Evolutionary conservation across 2,113 vertebrate genomes (phyloP), one percentile per base, ranked within the genome.

Genomic region (Tylochromis polylepis): DNA sequence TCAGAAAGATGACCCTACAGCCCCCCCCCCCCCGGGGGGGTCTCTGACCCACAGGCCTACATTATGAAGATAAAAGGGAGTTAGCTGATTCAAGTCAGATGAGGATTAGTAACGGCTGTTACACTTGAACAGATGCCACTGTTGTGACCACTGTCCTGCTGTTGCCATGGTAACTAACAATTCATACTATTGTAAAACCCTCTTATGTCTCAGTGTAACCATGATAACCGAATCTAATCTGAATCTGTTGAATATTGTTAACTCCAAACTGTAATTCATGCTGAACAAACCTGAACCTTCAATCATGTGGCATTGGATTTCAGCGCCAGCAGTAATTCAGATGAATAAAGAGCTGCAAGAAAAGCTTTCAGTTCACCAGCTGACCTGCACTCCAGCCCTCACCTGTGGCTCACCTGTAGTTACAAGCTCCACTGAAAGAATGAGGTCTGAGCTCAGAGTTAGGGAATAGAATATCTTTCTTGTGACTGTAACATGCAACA

Each of bases 31-130:
- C 38, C 65, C 65, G 38, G 22, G 22, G 38, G 43, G 24, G 41
- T 8, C 36, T 51, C 62, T 60, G 65, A 88, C 83, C 84, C 43
- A 88, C 57, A 86, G 86, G 84, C 86, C 86, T 75, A 83, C 34
- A 14, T 77, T 31, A 82, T 53, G 79, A 58, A 67, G 16, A 77
- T 11, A 77, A 51, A 60, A 22, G 22, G 57, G 36, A 75, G 70
- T 49, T 46, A 29, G 70, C 41, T 29, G 15, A 29, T 49, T 49
- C 41, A 29, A 49, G 9, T 49, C 22, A 75, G 10, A 49, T 27
- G 22, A 46, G 65, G 38, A 46, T 27, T 46, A 24, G n/a, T 24
- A 46, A 46, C 3, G 3, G 22, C 8, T 72, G 8, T 46, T 46
- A 46, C 38, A 46, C n/a, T 70, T 70, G 65, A 70, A 43, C 11